Evolutionary conservation across 30 jellyfish, hydroid and myxozoan species (phyloP).

Genomic region (Sanderia malayensis): DNA sequence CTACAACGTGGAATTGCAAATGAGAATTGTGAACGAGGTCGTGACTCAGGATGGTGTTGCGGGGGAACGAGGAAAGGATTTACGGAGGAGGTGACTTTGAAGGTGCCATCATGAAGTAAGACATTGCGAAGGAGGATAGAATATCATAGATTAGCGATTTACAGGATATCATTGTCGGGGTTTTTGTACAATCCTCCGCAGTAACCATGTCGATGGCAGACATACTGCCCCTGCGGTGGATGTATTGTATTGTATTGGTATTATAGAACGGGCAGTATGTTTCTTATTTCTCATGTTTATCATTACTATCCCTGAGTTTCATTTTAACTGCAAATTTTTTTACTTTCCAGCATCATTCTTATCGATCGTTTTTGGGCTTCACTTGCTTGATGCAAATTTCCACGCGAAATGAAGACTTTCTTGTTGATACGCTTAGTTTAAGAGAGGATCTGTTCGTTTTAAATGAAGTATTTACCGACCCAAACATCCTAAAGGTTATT

Average conservation of each 20-base stretch:
- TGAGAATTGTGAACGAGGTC: too few species aligned
- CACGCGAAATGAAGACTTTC: constrained; percentile 82
- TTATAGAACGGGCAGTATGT: too few species aligned
- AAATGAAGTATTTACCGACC: constrained; percentile 95
- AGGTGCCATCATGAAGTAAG: too few species aligned
- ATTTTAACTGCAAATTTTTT: not conserved
- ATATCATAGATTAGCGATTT: not conserved
- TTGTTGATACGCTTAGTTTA: constrained; percentile 81
- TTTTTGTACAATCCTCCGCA: too few species aligned
- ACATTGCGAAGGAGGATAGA: not conserved
- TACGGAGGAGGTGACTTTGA: too few species aligned
- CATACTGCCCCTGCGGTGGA: too few species aligned
- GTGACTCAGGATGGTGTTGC: too few species aligned
- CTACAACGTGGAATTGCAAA: too few species aligned
- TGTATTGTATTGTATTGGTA: too few species aligned
- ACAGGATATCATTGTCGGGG: too few species aligned
- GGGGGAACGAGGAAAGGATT: too few species aligned
- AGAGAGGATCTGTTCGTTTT: constrained; percentile 81
- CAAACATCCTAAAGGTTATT: constrained; percentile 79
- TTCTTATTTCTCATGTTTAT: not conserved
- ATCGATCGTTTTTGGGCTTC: constrained; percentile 96
- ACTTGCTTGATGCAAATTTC: constrained; percentile 97
- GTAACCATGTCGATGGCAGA: too few species aligned
- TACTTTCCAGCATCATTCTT: constrained; percentile 79
- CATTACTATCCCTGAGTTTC: not conserved